Evolutionary conservation across 2,888 invertebrate genomes (phyloP).

Genomic region (Nephrotoma appendiculata): DNA sequence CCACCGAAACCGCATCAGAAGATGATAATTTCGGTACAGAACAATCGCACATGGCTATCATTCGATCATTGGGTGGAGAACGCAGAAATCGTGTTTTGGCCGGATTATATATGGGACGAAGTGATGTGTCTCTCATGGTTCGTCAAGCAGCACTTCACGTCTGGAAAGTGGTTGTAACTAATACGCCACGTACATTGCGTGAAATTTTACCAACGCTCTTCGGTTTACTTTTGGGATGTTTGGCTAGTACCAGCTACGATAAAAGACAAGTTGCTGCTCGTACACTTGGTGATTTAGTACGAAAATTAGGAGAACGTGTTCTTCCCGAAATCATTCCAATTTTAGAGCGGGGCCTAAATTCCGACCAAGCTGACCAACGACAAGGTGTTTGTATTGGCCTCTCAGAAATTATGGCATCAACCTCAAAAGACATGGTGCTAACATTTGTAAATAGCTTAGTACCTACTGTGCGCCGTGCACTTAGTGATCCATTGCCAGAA

Average conservation of each 20-base stretch:
- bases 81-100: slow-evolving; percentile 84
- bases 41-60: slow-evolving; percentile 83
- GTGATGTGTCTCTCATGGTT: slow-evolving; percentile 93
- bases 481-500: slow-evolving; percentile 86
- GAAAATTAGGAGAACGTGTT: slow-evolving; percentile 94
- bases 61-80: slow-evolving; percentile 74
- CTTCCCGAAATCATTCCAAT: slow-evolving; percentile 97
- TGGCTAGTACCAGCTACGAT: slow-evolving; percentile 92
- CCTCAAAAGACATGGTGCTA: slow-evolving; percentile 85
- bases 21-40: slow-evolving; percentile 99
- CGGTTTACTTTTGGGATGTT: slow-evolving; percentile 76
- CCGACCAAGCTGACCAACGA: slow-evolving; percentile 83
- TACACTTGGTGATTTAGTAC: slow-evolving; percentile 90
- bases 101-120: slow-evolving; percentile 92
- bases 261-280: slow-evolving; percentile 93
- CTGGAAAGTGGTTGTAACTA: slow-evolving; percentile 98
- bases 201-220: slow-evolving; percentile 95
- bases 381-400: slow-evolving; percentile 98
- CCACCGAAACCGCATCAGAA: slow-evolving; percentile 93
- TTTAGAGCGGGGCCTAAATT: slow-evolving; percentile 81
- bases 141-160: slow-evolving; percentile 96
- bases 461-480: slow-evolving; percentile 87
- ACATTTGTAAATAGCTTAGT: slow-evolving; percentile 78
- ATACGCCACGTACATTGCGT: slow-evolving; percentile 89
- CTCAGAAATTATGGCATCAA: slow-evolving; percentile 95